phyloP scores from a whole-genome alignment of 2,797 vertebrate species.

The Alfaro cultratus region DNA sequence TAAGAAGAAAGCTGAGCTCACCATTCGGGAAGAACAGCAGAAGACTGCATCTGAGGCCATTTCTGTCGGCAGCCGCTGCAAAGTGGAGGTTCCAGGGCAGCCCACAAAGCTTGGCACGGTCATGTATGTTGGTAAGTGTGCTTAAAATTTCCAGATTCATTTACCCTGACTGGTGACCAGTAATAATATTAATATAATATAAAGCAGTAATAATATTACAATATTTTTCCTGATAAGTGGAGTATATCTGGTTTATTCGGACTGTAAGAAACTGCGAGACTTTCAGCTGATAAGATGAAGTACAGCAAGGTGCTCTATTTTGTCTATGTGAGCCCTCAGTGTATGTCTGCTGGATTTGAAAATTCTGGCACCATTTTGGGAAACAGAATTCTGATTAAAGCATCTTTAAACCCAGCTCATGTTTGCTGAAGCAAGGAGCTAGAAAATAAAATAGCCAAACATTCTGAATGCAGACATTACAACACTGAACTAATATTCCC shows the following conservation, averaged over 20 bases:
- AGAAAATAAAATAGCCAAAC: background rate
- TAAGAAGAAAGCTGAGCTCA: conserved; percentile 72
- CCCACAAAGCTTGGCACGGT: conserved; percentile 86
- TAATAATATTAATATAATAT: no score
- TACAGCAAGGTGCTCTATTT: background rate
- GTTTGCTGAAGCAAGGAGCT: background rate
- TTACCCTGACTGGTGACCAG: background rate
- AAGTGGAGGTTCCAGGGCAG: conserved; percentile 83
- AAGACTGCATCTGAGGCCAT: conserved; percentile 79
- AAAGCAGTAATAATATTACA: no score
- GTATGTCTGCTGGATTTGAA: no score
- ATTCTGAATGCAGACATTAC: background rate
- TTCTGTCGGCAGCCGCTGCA: conserved; percentile 83
- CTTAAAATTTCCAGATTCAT: conserved; percentile 4
- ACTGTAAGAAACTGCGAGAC: background rate
- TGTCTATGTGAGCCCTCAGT: no score
- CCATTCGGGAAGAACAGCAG: conserved; percentile 78
- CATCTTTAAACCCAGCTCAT: background rate
- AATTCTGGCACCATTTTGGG: no score
- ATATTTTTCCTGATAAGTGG: no score
- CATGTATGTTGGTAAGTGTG: conserved; percentile 90
- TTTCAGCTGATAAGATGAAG: background rate
- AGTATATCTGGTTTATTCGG: background rate
- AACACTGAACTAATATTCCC: background rate
- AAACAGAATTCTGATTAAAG: no score